Conservation (phyloP, 1,140 invertebrate species). For the Drosophila carrolli region DNA sequence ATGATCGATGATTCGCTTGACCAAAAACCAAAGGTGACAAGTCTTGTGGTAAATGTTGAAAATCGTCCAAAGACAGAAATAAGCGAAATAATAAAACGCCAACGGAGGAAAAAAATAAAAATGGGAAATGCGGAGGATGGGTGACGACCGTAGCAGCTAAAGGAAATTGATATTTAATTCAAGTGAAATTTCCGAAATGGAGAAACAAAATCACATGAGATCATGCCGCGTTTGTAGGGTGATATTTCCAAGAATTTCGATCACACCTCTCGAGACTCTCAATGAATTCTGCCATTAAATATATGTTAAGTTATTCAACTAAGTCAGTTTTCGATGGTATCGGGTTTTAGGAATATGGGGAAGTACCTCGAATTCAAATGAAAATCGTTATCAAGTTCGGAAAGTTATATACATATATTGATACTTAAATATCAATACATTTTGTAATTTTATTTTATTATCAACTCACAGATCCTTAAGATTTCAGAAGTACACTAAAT, state of each 20-base stretch:
- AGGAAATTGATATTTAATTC: constrained; percentile 27
- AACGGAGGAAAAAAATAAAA: constrained; percentile 4
- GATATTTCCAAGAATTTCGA: constrained; percentile 17
- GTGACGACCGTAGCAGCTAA: not conserved
- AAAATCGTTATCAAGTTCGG: not conserved
- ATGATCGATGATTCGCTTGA: constrained; percentile 34
- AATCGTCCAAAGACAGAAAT: constrained; percentile 14
- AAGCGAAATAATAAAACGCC: constrained; percentile 18
- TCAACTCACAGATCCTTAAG: not conserved
- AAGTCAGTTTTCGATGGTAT: too few species aligned
- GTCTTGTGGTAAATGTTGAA: constrained; percentile 25
- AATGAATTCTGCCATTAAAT: constrained; percentile 3
- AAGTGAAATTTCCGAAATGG: constrained; percentile 29
- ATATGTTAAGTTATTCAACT: constrained; percentile 20
- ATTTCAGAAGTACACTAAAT: too few species aligned
- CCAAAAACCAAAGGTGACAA: constrained; percentile 35
- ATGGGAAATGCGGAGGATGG: constrained; percentile 3
- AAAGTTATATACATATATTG: too few species aligned
- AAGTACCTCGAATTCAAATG: constrained; percentile 1
- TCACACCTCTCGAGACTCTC: not conserved
- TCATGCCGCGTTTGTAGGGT: constrained; percentile 6
- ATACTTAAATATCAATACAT: not conserved
- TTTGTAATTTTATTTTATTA: not conserved
- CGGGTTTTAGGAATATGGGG: not conserved
- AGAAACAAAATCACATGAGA: constrained; percentile 26